Conservation (phyloP, 2,113 vertebrate genomes). For the Cinclus cinclus region DNA sequence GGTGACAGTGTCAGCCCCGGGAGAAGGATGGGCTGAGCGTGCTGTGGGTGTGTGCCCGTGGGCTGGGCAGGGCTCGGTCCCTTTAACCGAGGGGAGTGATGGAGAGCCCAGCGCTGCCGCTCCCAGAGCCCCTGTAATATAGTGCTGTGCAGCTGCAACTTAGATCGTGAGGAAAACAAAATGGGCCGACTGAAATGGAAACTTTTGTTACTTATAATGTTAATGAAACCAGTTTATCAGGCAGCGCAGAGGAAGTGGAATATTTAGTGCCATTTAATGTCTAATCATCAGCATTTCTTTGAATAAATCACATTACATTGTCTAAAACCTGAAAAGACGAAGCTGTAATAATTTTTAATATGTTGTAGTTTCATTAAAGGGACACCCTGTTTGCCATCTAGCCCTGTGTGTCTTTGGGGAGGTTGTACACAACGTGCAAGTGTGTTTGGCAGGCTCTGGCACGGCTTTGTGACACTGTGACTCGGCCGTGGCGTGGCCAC, state of each 20-base stretch:
- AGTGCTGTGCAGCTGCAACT: constrained; percentile 74
- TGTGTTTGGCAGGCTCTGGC: neutral
- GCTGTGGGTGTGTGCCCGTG: fast-evolving
- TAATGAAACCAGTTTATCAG: constrained; percentile 78
- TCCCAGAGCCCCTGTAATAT: constrained; percentile 46
- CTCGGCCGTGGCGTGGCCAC: fast-evolving
- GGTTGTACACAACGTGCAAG: neutral
- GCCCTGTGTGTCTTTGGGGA: neutral
- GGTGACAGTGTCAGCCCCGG: neutral
- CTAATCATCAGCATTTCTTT: constrained; percentile 78
- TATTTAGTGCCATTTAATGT: constrained; percentile 78
- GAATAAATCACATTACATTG: constrained; percentile 78
- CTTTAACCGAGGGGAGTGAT: constrained; percentile 49
- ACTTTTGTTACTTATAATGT: constrained; percentile 79
- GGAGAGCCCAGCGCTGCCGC: constrained; percentile 48
- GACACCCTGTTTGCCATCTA: constrained; percentile 60
- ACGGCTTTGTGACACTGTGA: neutral
- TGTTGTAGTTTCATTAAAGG: constrained; percentile 70
- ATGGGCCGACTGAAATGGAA: constrained; percentile 75
- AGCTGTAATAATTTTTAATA: constrained; percentile 74
- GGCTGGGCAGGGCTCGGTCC: neutral
- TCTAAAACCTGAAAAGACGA: constrained; percentile 75
- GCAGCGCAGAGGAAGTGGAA: constrained; percentile 75
- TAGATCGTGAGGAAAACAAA: constrained; percentile 67
- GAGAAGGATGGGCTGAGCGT: neutral